Evolutionary conservation across 2,113 vertebrate genomes (phyloP).

Genomic region (Rhinoptilus africanus): DNA sequence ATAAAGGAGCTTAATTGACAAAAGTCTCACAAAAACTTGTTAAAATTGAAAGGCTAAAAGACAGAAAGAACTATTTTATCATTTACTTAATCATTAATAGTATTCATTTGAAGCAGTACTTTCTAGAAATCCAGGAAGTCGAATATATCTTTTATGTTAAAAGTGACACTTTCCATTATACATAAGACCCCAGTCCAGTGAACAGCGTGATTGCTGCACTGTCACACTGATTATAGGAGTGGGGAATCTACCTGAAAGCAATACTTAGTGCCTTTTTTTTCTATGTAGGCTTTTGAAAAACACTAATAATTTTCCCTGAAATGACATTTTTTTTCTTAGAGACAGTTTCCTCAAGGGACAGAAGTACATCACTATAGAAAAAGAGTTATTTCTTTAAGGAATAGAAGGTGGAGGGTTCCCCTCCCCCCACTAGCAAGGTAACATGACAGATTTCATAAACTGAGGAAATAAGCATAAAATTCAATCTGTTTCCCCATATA

Average conservation of each 20-base stretch:
- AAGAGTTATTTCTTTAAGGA: background rate
- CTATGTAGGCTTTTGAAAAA: background rate
- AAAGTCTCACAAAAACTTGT: background rate
- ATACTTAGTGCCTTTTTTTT: background rate
- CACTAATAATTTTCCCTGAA: background rate
- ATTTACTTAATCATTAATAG: background rate
- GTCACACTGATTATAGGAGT: background rate
- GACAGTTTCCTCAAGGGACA: background rate
- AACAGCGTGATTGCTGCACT: background rate
- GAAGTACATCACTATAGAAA: background rate
- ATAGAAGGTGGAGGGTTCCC: background rate
- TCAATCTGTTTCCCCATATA: background rate
- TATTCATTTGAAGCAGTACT: background rate
- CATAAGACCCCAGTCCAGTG: background rate
- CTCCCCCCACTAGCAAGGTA: background rate
- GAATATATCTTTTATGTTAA: background rate
- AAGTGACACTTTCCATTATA: background rate
- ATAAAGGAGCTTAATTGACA: background rate
- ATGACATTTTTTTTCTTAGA: background rate
- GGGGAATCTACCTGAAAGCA: background rate
- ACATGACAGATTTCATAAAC: background rate
- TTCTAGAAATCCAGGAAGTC: background rate
- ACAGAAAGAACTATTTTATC: background rate
- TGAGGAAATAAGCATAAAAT: conserved; percentile 20
- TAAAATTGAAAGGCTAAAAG: background rate